These are phyloP conservation scores for Mayetiola destructor DNA, from an alignment of 2,888 invertebrate genomes.

Conservation along the genomic window DNA sequence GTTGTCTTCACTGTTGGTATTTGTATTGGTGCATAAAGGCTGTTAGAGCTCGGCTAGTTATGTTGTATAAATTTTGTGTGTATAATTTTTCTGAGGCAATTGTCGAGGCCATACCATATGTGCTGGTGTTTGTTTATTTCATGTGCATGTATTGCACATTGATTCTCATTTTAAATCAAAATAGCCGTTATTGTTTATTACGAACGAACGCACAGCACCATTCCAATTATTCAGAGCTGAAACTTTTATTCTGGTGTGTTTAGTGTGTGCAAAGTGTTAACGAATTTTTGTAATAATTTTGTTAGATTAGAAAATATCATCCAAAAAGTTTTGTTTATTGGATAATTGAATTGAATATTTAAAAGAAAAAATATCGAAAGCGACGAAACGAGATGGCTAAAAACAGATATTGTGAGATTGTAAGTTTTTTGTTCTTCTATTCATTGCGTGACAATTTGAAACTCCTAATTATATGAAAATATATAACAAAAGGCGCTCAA, in stretches of 20 bases:
- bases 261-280: slow-evolving; percentile 4
- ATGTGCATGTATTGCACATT: no score
- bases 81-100: no score
- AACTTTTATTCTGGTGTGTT: neutral
- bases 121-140: no score
- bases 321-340: neutral
- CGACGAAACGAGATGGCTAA: neutral
- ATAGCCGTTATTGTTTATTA: slow-evolving; percentile 13
- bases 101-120: no score
- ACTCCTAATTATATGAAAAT: neutral
- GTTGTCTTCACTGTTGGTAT: no score
- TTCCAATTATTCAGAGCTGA: neutral
- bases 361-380: neutral
- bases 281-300: neutral
- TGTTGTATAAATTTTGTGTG: no score
- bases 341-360: neutral
- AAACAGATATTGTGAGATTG: neutral
- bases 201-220: neutral
- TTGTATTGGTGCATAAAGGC: no score
- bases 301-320: neutral
- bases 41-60: no score
- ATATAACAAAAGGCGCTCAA: no score
- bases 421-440: neutral
- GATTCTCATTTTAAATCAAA: slow-evolving; percentile 7
- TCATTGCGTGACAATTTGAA: neutral